phyloP scores from a whole-genome alignment of 2,888 invertebrate species.

The Saturnia pavonia region DNA sequence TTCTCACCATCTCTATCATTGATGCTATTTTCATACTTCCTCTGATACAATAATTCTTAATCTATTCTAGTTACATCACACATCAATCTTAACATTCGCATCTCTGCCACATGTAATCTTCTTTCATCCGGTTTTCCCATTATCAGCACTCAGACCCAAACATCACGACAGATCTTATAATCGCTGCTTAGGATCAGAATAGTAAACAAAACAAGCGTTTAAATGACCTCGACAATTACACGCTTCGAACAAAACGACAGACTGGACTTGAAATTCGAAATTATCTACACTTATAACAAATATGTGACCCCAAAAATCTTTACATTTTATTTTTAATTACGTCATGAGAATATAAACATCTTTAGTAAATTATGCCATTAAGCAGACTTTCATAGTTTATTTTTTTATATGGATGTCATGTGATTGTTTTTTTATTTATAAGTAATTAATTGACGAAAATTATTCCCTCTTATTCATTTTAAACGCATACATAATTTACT shows the following conservation, averaged over 20 bases:
- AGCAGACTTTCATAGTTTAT: not conserved
- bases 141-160: no score
- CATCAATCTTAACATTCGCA: no score
- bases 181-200: not conserved
- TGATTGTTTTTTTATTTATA: not conserved
- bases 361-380: not conserved
- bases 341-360: not conserved
- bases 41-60: no score
- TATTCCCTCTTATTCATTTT: not conserved
- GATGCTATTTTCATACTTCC: no score
- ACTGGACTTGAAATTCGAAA: constrained; percentile 4
- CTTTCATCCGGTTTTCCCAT: no score
- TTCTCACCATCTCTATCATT: no score
- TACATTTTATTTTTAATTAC: not conserved
- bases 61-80: no score
- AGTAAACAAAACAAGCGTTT: not conserved
- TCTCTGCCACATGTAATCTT: no score
- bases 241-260: not conserved
- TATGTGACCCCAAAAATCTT: not conserved
- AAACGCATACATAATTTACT: not conserved
- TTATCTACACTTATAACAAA: not conserved
- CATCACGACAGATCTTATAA: not conserved
- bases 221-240: not conserved
- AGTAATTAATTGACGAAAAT: not conserved
- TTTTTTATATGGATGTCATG: no score